A percentile compares a stretch with the other conserved stretches of the same genome.
phyloP scores from a whole-genome alignment of 2,113 vertebrate genomes.

The Rhipidura dahli region DNA sequence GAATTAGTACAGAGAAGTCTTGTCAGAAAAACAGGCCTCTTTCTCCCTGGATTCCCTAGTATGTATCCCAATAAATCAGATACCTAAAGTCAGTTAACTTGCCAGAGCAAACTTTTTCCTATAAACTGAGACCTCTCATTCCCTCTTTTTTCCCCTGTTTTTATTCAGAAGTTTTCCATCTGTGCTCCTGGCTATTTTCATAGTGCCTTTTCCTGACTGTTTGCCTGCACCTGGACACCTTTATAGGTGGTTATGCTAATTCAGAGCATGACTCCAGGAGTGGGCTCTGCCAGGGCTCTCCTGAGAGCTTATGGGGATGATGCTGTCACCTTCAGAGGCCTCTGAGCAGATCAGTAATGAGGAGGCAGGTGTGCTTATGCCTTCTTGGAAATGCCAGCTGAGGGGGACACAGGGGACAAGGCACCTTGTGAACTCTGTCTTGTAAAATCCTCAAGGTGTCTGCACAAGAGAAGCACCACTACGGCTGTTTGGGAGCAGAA shows the following conservation, averaged over 20 bases:
- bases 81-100: background rate
- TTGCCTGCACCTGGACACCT: background rate
- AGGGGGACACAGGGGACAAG: background rate
- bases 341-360: background rate
- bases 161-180: background rate
- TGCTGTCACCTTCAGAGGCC: background rate
- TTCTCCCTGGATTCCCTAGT: background rate
- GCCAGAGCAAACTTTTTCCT: background rate
- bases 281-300: background rate
- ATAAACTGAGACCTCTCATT: background rate
- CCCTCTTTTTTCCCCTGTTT: background rate
- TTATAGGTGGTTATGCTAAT: background rate
- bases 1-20: background rate
- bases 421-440: fast-evolving
- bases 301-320: background rate
- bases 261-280: background rate
- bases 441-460: background rate
- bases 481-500: background rate
- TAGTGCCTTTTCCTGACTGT: background rate
- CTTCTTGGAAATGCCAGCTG: background rate
- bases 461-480: background rate
- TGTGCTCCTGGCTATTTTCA: background rate
- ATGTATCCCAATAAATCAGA: background rate
- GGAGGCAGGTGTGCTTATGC: background rate
- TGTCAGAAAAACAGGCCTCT: background rate